Evolutionary conservation across 2,888 invertebrate species (phyloP).

Genomic region (Sipha maydis): DNA sequence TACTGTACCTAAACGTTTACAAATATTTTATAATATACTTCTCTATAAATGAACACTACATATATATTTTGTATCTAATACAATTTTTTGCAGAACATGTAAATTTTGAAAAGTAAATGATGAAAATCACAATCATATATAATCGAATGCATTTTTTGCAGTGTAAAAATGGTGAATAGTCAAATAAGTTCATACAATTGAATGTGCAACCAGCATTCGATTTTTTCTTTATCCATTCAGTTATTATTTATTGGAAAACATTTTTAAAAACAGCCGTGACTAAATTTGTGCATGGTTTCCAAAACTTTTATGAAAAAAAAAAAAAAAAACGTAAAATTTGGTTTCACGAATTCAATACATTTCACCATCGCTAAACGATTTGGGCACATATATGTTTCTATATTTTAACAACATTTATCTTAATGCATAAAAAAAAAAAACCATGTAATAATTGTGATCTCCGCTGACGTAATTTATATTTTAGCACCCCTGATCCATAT

Average conservation of each 20-base stretch:
- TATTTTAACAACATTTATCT: background rate
- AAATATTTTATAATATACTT: no score
- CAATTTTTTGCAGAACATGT: no score
- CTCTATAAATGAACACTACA: no score
- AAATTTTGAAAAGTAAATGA: background rate
- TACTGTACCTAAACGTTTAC: no score
- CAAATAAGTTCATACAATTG: background rate
- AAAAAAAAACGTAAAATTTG: background rate
- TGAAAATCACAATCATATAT: background rate
- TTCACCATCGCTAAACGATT: background rate
- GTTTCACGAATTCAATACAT: background rate
- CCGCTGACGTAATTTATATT: conserved; percentile 38
- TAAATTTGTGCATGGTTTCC: conserved; percentile 24
- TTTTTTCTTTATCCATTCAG: conserved; percentile 17
- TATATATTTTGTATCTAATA: no score
- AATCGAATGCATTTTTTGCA: background rate
- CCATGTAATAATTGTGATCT: background rate
- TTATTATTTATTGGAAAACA: conserved; percentile 39
- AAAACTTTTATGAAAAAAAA: background rate
- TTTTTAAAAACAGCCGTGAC: conserved; percentile 34
- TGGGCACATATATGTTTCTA: background rate
- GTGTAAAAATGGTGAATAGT: background rate
- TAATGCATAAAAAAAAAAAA: conserved; percentile 1
- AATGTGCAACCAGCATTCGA: conserved; percentile 24
- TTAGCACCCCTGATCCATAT: conserved; percentile 48